Conservation (phyloP, 2,113 vertebrate species). For the Trogon surrucura region DNA sequence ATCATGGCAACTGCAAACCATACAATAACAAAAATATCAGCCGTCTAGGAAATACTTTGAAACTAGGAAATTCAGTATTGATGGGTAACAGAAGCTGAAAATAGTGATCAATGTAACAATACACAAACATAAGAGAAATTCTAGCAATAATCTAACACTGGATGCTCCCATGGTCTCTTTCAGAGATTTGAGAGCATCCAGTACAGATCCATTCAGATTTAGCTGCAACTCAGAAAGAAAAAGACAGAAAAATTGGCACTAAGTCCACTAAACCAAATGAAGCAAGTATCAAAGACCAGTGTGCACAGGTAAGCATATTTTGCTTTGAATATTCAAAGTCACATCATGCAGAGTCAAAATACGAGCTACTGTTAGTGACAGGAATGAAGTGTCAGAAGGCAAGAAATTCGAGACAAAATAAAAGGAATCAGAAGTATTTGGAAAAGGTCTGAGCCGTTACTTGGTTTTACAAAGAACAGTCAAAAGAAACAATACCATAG, state of each 20-base stretch:
- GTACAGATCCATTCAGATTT: neutral
- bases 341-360: neutral
- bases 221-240: neutral
- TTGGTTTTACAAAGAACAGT: neutral
- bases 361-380: neutral
- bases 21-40: neutral
- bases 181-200: neutral
- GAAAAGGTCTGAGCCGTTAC: neutral
- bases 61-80: neutral
- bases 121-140: neutral
- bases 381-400: neutral
- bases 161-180: neutral
- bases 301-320: neutral
- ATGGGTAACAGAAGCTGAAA: neutral
- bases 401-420: neutral
- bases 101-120: neutral
- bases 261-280: neutral
- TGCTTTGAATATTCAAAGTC: neutral
- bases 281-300: neutral
- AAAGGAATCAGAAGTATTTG: neutral
- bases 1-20: neutral
- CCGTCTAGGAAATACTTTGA: neutral
- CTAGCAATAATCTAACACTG: neutral
- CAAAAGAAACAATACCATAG: neutral
- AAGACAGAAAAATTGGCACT: neutral